Conservation (phyloP, 2,797 vertebrate genomes). For the Otolemur crassicaudatus region DNA sequence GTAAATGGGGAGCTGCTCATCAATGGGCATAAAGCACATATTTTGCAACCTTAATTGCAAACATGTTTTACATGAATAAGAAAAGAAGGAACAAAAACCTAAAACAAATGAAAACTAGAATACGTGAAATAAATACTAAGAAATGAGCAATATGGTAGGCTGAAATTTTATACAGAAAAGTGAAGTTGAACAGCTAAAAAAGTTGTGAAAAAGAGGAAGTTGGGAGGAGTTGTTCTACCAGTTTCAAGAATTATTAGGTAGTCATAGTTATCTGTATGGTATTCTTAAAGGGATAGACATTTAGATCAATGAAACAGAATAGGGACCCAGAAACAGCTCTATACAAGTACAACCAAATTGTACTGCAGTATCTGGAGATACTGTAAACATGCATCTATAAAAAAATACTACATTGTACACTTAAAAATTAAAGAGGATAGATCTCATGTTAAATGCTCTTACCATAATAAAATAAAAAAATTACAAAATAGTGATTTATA, state of each 20-base stretch:
- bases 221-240: neutral
- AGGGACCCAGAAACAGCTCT: neutral
- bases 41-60: neutral
- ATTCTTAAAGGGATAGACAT: neutral
- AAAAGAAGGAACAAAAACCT: neutral
- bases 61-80: neutral
- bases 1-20: neutral
- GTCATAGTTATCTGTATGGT: neutral
- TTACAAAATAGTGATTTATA: neutral
- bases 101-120: neutral
- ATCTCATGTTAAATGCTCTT: neutral
- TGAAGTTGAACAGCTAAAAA: neutral
- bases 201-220: neutral
- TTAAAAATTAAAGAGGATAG: neutral
- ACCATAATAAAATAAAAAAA: neutral
- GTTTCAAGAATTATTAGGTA: neutral
- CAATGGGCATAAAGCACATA: neutral
- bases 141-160: neutral
- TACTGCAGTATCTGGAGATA: neutral
- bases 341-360: neutral
- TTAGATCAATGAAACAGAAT: neutral
- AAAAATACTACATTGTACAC: neutral
- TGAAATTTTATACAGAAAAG: conserved; percentile 6
- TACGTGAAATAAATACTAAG: neutral
- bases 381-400: neutral